A percentile compares a stretch with the other conserved stretches of the same genome.
Evolutionary conservation across 2,888 invertebrate genomes (phyloP).

Genomic region (Eilema griseolum): DNA sequence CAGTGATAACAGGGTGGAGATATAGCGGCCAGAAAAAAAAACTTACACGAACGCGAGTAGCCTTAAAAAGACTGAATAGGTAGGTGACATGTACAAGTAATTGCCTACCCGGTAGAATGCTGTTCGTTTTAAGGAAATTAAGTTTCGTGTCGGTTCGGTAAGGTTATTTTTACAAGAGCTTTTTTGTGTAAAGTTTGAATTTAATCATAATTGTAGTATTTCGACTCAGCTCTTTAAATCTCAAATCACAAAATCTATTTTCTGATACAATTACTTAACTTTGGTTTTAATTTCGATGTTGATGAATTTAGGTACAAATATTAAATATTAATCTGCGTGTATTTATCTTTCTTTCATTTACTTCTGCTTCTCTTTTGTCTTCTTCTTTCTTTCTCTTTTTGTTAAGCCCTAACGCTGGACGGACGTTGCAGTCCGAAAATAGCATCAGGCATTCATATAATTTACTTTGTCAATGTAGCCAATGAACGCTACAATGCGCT

Average conservation of each 20-base stretch:
- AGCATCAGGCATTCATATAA: neutral
- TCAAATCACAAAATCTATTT: conserved; percentile 6
- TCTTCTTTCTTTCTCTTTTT: neutral
- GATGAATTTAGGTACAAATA: too few species aligned
- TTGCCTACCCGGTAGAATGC: conserved; percentile 52
- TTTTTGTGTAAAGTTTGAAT: neutral
- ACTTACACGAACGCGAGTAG: conserved; percentile 63
- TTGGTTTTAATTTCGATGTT: neutral
- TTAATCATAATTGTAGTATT: neutral
- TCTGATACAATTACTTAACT: neutral
- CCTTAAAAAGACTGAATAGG: conserved; percentile 68
- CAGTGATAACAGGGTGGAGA: conserved; percentile 65
- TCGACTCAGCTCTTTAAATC: neutral
- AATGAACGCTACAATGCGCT: neutral
- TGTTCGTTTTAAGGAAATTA: conserved; percentile 34
- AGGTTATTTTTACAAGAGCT: conserved; percentile 20
- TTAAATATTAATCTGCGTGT: too few species aligned
- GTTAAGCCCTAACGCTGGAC: neutral
- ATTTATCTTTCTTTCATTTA: too few species aligned
- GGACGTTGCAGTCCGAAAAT: too few species aligned
- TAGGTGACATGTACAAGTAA: conserved; percentile 70
- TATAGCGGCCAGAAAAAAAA: conserved; percentile 58
- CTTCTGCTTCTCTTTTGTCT: neutral
- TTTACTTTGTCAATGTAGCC: neutral
- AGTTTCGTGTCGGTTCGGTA: conserved; percentile 24